Evolutionary conservation across 2,797 vertebrate species (phyloP), one percentile per base, ranked within the genome.

Genomic region (Lophotriccus pileatus): DNA sequence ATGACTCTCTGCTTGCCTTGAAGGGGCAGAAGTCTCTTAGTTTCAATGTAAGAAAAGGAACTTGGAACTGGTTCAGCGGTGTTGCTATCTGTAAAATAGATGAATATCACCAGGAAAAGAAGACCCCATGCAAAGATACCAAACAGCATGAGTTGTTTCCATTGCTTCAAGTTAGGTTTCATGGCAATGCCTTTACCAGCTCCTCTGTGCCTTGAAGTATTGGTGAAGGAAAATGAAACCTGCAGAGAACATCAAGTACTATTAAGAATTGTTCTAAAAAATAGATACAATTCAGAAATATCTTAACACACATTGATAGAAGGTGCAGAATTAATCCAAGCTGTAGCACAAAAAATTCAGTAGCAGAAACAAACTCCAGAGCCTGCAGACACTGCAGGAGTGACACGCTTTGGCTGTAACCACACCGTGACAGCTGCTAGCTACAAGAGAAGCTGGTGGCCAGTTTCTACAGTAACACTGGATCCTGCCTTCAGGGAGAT

Each of bases 101-200:
- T 98, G 95, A 99, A 99, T 88, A 99, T 98, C 49, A 97, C 98
- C 68, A 99, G 95, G 95, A 99, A 99, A 84, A 99, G 96, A 74
- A 99, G 97, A n/a, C 98, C 99, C 99, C 99, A 99, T 39, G 98
- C 98, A 89, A 99, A 98, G 97, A 99, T 99, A 76, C 98, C 98
- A 84, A 98, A 98, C 85, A 99, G 98, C 97, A 98, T 98, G 79
- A 99, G 96, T 97, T 98, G 98, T 97, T 99, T 98, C 99, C 99
- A 99, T 97, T 98, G 98, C 87, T 98, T 98, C 97, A 98, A 84
- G 93, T 98, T 98, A 19, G 98, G 97, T 98, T 98, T 98, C 98
- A 98, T 98, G 98, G 98, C 98, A 98, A 93, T 95, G 86, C 82
- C 88, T 94, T 90, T 89, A 87, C 73, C 84, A 94, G 84, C n/a